Evolutionary conservation across 2,797 vertebrate genomes (phyloP).

Genomic region (Pagetopsis macropterus): DNA sequence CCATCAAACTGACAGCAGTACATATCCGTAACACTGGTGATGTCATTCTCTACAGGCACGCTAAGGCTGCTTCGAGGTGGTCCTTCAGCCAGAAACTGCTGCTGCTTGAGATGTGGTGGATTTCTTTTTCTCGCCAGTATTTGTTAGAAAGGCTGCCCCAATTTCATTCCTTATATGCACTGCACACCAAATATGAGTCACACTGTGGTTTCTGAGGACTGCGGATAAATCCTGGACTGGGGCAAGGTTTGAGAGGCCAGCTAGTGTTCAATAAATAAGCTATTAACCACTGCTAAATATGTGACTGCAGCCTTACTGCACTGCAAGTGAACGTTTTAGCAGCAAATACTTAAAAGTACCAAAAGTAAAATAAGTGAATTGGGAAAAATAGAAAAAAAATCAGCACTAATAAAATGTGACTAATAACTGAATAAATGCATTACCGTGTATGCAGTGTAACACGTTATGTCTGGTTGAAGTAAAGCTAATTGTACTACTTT

Average conservation of each 20-base stretch:
- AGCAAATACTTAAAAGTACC: neutral
- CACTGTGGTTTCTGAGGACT: slow-evolving; percentile 26
- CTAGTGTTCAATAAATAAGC: slow-evolving; percentile 3
- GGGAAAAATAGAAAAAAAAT: neutral
- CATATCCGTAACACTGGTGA: slow-evolving; percentile 38
- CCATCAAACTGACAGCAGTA: slow-evolving; percentile 54
- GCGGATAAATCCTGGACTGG: slow-evolving; percentile 26
- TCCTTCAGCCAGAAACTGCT: slow-evolving; percentile 32
- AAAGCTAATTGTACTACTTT: neutral
- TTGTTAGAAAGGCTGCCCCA: slow-evolving; percentile 25
- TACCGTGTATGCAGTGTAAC: neutral
- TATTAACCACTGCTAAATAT: slow-evolving; percentile 5
- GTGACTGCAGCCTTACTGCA: neutral
- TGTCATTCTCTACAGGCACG: slow-evolving; percentile 42
- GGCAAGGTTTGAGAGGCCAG: slow-evolving; percentile 25
- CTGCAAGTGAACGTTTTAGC: neutral
- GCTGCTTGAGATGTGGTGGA: slow-evolving; percentile 20
- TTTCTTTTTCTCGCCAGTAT: slow-evolving; percentile 12
- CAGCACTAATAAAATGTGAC: neutral
- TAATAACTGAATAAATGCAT: neutral
- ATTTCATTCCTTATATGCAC: slow-evolving; percentile 19
- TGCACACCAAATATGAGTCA: slow-evolving; percentile 18
- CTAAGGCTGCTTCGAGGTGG: slow-evolving; percentile 53
- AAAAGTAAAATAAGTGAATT: neutral
- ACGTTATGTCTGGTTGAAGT: neutral